A percentile compares a stretch with the other conserved stretches of the same genome.
Evolutionary conservation across 2,888 invertebrate genomes (phyloP).

Genomic region (Aricia artaxerxes): DNA sequence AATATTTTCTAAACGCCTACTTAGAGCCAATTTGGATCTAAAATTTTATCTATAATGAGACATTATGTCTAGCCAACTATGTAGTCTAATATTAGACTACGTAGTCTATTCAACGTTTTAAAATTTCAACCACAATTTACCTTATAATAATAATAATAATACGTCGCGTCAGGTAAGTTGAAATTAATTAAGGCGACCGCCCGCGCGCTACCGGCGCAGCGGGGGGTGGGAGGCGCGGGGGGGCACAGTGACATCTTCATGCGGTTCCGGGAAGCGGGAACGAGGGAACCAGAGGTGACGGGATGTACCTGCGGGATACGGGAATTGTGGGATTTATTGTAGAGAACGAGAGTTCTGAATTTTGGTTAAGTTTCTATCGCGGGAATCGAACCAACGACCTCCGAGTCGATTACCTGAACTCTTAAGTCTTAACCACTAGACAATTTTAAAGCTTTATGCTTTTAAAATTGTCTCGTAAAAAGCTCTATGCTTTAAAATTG

Average conservation of each 20-base stretch:
- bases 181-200: conserved; percentile 75
- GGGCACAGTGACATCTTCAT: conserved; percentile 75
- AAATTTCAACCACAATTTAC: background rate
- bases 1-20: no score
- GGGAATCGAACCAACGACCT: no score
- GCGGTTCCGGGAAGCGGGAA: conserved; percentile 60
- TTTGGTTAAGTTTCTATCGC: background rate
- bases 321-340: background rate
- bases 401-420: no score
- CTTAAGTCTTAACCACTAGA: no score
- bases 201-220: conserved; percentile 72
- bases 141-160: conserved; percentile 18
- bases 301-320: conserved; percentile 18
- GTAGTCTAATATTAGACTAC: no score
- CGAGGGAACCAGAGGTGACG: conserved; percentile 44
- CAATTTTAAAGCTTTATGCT: no score
- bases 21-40: no score
- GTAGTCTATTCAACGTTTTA: background rate
- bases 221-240: conserved; percentile 59
- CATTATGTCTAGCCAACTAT: no score
- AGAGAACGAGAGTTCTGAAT: background rate
- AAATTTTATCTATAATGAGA: no score
- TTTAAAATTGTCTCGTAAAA: no score
- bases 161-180: conserved; percentile 63
- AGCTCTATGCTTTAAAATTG: no score